A percentile compares a stretch with the other conserved stretches of the same genome.
phyloP scores from a whole-genome alignment of 2,113 vertebrate species.

The Hyperopisus bebe region DNA sequence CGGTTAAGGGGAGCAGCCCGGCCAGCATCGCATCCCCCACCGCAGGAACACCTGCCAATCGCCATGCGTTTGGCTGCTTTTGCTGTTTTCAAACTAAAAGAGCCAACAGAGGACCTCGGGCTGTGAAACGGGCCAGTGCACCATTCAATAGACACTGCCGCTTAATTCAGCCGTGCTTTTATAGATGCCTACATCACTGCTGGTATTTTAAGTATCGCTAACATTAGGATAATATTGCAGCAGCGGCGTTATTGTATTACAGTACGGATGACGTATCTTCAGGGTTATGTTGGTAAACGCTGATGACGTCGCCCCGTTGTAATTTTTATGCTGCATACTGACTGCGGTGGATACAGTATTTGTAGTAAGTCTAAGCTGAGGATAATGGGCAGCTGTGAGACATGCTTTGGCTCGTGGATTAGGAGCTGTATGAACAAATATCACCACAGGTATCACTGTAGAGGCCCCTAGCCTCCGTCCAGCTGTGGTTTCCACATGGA shows the following conservation, averaged over 20 bases:
- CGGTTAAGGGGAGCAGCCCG: neutral
- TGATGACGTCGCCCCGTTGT: neutral
- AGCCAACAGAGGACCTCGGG: constrained; percentile 25
- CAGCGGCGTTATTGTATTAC: neutral
- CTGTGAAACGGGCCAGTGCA: neutral
- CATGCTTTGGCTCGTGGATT: neutral
- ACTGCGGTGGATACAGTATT: neutral
- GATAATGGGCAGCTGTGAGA: neutral
- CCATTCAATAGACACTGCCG: constrained; percentile 5
- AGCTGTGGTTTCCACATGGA: constrained; percentile 32
- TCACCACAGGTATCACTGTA: neutral
- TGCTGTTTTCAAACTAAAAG: constrained; percentile 28
- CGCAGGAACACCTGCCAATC: constrained; percentile 28
- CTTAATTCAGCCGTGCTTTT: constrained; percentile 20
- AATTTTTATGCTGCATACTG: neutral
- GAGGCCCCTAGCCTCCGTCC: neutral
- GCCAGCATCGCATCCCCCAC: constrained; percentile 13
- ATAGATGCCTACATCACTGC: neutral
- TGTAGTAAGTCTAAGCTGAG: neutral
- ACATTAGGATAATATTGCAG: neutral
- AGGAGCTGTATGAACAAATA: constrained; percentile 4
- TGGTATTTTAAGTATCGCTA: neutral
- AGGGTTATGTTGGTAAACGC: neutral
- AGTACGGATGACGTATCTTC: neutral
- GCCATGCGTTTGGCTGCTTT: constrained; percentile 42